A percentile compares a stretch with the other conserved stretches of the same genome.
Evolutionary conservation across 2,113 vertebrate genomes (phyloP).

Genomic region (Brachypteracias leptosomus): DNA sequence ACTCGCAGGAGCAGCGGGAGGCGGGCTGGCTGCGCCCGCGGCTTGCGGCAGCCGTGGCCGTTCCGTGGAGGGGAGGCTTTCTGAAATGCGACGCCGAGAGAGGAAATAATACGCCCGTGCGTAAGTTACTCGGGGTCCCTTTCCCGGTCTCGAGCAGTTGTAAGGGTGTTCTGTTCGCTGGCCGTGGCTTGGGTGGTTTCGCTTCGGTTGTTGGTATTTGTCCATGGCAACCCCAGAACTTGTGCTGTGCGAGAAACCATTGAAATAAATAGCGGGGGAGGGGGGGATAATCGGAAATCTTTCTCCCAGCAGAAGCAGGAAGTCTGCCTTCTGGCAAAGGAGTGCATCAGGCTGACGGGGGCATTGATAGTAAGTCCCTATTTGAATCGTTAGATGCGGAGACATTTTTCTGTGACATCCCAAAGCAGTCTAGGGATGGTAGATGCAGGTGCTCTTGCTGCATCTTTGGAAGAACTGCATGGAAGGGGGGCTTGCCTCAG

Average conservation of each 20-base stretch:
- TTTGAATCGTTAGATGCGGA: fast-evolving
- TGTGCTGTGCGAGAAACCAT: background rate
- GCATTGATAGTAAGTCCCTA: background rate
- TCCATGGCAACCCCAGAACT: background rate
- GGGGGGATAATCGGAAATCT: background rate
- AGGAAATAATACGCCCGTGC: background rate
- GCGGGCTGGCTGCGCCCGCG: background rate
- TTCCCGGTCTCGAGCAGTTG: fast-evolving
- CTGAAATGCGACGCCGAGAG: background rate
- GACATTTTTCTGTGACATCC: background rate
- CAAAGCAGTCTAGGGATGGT: fast-evolving
- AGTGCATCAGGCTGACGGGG: fast-evolving
- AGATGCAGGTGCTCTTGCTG: background rate
- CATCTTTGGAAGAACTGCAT: background rate
- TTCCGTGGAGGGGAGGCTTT: background rate
- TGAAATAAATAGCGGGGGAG: background rate
- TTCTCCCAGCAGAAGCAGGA: background rate
- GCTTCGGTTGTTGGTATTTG: background rate
- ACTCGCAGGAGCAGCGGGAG: background rate
- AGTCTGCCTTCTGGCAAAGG: background rate
- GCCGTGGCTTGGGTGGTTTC: background rate
- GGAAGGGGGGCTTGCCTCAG: background rate
- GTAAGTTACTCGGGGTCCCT: background rate
- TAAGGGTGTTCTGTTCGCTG: too few relatives aligned
- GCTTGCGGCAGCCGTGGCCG: background rate